phyloP scores from a whole-genome alignment of 1,140 invertebrate genomes.

The Ooceraea biroi region DNA sequence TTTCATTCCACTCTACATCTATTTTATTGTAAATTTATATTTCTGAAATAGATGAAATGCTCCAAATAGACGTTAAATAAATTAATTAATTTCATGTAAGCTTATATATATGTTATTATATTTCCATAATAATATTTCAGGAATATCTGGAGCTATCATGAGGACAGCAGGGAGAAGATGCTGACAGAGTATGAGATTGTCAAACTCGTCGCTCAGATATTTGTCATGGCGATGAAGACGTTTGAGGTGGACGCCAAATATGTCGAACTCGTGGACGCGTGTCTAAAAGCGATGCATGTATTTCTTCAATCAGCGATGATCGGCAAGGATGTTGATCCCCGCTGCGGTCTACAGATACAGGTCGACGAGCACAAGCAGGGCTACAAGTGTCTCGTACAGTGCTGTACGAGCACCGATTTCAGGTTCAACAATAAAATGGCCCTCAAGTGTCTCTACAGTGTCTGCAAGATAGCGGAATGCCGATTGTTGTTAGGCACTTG shows the following conservation, averaged over 20 bases:
- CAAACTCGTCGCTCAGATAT: conserved; percentile 72
- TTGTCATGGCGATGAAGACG: conserved; percentile 72
- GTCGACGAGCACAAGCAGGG: conserved; percentile 74
- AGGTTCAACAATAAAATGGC: conserved; percentile 80
- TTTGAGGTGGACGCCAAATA: conserved; percentile 66
- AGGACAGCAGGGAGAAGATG: conserved; percentile 78
- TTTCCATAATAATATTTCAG: conserved; percentile 67
- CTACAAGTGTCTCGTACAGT: conserved; percentile 76
- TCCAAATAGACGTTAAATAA: too few species aligned
- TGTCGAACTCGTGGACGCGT: conserved; percentile 75
- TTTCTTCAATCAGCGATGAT: conserved; percentile 75
- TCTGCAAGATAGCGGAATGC: conserved; percentile 79
- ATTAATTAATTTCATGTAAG: neutral
- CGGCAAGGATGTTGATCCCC: too few species aligned
- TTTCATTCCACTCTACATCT: neutral
- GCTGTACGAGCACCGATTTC: conserved; percentile 48
- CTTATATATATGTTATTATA: neutral
- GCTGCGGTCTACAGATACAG: conserved; percentile 76
- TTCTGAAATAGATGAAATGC: too few species aligned
- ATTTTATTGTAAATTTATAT: neutral
- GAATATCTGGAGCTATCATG: conserved; percentile 79
- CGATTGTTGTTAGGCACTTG: conserved; percentile 78
- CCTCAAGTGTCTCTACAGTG: conserved; percentile 77
- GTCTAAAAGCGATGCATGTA: conserved; percentile 80
- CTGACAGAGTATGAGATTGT: conserved; percentile 72